A percentile compares a stretch with the other conserved stretches of the same genome.
phyloP scores from a whole-genome alignment of 2,797 vertebrate species.

The Phoxinus dragarum region DNA sequence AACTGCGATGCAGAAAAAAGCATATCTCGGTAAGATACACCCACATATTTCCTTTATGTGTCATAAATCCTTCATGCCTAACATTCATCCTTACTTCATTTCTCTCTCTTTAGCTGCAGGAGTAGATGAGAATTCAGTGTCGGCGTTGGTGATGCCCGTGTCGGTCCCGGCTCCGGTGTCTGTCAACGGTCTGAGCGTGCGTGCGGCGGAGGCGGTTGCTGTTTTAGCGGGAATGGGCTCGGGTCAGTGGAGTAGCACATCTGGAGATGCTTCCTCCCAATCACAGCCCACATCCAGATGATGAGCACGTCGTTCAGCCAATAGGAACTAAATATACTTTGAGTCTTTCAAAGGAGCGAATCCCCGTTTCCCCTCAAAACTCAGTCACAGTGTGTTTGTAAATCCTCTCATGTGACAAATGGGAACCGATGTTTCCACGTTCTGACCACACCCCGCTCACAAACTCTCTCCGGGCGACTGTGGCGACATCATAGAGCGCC shows the following conservation, averaged over 20 bases:
- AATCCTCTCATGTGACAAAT: conserved; percentile 54
- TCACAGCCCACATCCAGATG: conserved; percentile 93
- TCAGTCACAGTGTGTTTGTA: conserved; percentile 42
- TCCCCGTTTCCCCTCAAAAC: conserved; percentile 59
- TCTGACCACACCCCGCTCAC: conserved; percentile 52
- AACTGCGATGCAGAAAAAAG: conserved; percentile 95
- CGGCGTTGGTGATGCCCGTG: conserved; percentile 63
- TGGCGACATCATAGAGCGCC: conserved; percentile 56
- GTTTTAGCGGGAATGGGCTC: conserved; percentile 93
- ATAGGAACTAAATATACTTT: conserved; percentile 65
- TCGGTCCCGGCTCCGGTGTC: conserved; percentile 76
- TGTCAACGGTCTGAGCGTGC: conserved; percentile 88
- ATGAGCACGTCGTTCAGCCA: conserved; percentile 74
- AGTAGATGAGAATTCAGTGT: conserved; percentile 80
- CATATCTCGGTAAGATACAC: conserved; percentile 84
- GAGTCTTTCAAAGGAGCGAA: conserved; percentile 35
- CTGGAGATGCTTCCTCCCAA: conserved; percentile 85
- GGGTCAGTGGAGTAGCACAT: conserved; percentile 82
- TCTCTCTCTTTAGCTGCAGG: conserved; percentile 77
- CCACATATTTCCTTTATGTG: not conserved
- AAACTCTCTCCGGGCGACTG: conserved; percentile 67
- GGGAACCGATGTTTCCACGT: conserved; percentile 55
- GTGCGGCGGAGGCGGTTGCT: conserved; percentile 92
- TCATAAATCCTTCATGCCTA: not conserved
- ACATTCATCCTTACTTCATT: conserved; percentile 69